phyloP scores from a whole-genome alignment of 1,140 invertebrate species.

The Armadillidium nasatum region DNA sequence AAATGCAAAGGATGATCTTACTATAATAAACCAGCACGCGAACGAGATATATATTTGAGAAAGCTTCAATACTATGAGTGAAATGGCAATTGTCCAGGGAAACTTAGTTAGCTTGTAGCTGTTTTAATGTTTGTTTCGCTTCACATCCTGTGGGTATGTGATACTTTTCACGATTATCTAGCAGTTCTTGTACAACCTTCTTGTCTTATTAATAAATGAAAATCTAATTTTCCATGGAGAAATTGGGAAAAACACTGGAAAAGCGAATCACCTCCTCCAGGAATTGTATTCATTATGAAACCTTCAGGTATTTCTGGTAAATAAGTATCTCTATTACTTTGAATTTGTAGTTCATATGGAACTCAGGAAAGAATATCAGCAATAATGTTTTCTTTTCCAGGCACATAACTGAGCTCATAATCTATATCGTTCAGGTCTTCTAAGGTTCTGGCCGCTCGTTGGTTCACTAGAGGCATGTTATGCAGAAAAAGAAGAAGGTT shows the following conservation, averaged over 20 bases:
- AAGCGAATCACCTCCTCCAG: no score
- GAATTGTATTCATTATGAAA: no score
- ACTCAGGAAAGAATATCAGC: background rate
- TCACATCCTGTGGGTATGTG: background rate
- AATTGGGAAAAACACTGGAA: no score
- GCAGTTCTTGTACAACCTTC: background rate
- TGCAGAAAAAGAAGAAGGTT: constrained; percentile 6
- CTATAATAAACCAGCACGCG: background rate
- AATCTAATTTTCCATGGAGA: background rate
- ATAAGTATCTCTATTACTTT: no score
- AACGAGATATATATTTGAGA: background rate
- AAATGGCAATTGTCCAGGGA: background rate
- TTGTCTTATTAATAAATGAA: background rate
- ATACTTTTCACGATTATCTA: background rate
- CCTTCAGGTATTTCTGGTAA: no score
- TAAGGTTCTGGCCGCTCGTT: constrained; percentile 10
- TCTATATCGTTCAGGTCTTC: background rate
- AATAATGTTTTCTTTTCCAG: background rate
- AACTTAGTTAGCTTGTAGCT: background rate
- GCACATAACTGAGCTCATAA: background rate
- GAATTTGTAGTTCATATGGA: background rate
- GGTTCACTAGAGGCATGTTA: constrained; percentile 15
- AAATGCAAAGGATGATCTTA: constrained; percentile 8
- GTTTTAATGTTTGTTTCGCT: background rate
- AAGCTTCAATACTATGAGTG: background rate